These are phyloP conservation scores for Ptiloglossa arizonensis DNA, from an alignment of 1,140 invertebrate species.

Conservation along the genomic window DNA sequence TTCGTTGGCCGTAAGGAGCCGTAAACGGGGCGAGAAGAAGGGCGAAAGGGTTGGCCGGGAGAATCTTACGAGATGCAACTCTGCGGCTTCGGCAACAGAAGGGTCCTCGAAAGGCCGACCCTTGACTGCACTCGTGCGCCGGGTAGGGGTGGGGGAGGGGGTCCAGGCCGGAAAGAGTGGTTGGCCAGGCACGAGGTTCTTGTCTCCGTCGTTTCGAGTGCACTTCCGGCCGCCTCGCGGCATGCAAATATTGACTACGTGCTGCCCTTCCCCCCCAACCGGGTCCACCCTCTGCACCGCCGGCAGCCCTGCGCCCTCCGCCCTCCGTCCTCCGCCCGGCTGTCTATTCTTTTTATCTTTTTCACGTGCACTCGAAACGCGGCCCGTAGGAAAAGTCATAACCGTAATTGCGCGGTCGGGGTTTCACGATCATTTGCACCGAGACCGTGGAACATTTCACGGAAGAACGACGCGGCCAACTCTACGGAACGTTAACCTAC, in stretches of 20 bases:
- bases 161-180: constrained; percentile 65
- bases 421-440: constrained; percentile 16
- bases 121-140: constrained; percentile 65
- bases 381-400: constrained; percentile 38
- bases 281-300: no score
- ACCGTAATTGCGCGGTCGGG: constrained; percentile 38
- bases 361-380: constrained; percentile 26
- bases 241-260: constrained; percentile 81
- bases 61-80: constrained; percentile 71
- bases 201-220: constrained; percentile 71
- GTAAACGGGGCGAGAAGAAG: constrained; percentile 20
- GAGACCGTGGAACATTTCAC: neutral
- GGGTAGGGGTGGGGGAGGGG: constrained; percentile 40
- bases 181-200: constrained; percentile 68
- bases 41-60: neutral
- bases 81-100: constrained; percentile 70
- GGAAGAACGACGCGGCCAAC: neutral
- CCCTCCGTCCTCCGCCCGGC: neutral
- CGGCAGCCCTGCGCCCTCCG: neutral
- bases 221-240: constrained; percentile 74
- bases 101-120: constrained; percentile 71
- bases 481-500: neutral
- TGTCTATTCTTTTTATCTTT: constrained; percentile 11
- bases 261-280: constrained; percentile 39
- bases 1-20: constrained; percentile 13